Base-by-base conservation (phyloP, 2,888 invertebrate species). In the Ernsta delagoae region DNA sequence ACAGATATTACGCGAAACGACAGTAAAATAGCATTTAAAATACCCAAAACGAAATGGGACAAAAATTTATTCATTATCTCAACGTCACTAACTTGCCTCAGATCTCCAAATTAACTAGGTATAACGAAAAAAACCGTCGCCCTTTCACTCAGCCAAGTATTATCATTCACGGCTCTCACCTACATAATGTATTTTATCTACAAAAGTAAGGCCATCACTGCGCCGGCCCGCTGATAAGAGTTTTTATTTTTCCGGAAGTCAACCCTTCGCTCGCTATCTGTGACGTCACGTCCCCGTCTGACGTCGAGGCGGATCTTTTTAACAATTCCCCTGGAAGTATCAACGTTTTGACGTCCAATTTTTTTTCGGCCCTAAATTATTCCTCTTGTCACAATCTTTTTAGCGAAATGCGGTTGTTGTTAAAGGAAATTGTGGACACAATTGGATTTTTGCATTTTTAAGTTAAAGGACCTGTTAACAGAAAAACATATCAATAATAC, bases 221-320 rank as follows among this genome's bases (percentile, higher is more conserved):
- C n/a, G 50, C 53, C 53, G 74, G 76, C 65, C 72, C 74, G 62
- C 75, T 85, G 90, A 90, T 90, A 90, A 89, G 73, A 82, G 83
- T 85, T 79, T 78, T 75, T 73, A 75, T 78, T 80, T 83, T 84
- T 85, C 86, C 86, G 86, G 85, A 85, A 88, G 84, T 87, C 87
- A 89, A 90, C 90, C 91, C 92, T 89, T 89, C 84, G 84, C 88
- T 84, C 88, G 87, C 84, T 92, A 92, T 92, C 91, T 83, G 77
- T 83, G 87, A 87, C 85, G 89, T 89, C 86, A 87, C 85, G 82
- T 79, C 86, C 87, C 86, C 85, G 83, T 84, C 80, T 80, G 81
- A 81, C 56, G 61, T 62, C 67, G 45, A 31, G 41, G 56, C 48
- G 67, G 54, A 68, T 68, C 60, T 67, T 60, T 67, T 67, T 54